Base-by-base conservation (phyloP, 2,797 vertebrate genomes). In the Sebastiscus albofasciatus region DNA sequence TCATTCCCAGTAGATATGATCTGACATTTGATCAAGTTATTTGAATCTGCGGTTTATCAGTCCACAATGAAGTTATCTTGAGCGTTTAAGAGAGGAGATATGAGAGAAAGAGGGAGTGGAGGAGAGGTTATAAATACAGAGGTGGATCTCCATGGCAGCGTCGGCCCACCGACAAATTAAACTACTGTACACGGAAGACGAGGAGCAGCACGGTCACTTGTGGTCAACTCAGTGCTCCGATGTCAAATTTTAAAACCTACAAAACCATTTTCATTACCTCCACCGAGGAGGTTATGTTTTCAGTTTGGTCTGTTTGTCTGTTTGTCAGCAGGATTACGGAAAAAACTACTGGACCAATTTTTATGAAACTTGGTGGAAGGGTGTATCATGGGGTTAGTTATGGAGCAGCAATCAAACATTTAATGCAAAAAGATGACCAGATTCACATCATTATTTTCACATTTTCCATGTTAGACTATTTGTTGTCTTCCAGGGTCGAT, bases 1-100 rank as follows among this genome's bases (percentile, higher is more conserved):
- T 29, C 29, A 5, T 49, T 83, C 49, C 27, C 24, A 6, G 36
- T 49, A 67, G 31, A 62, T 69, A 39, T 29, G 67, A 39, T 42
- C 61, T 26, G 24, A 34, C n/a, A 58, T 60, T 27, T 84, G 84
- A 77, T 81, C 71, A 79, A 33, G 62, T 24, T 56, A 74, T 83
- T 79, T 71, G 49, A 66, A 24, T 75, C 52, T 79, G 29, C 11
- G 13, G 33, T 36, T 34, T 67, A 52, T 83, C 70, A 79, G 75
- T 60, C 9, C 26, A 64, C 58, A 49, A 79, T 72, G 84, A 72
- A 68, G 64, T 77, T 73, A 75, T 55, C 14, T 18, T 5, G 39
- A 22, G 61, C 5, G 9, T 22, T 20, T 70, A 72, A 54, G 61
- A 31, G 56, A 58, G 42, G 58, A 74, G 13, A 74, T 75, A n/a